Evolutionary conservation across 2,113 vertebrate genomes (phyloP).

Genomic region (Vulpes vulpes): DNA sequence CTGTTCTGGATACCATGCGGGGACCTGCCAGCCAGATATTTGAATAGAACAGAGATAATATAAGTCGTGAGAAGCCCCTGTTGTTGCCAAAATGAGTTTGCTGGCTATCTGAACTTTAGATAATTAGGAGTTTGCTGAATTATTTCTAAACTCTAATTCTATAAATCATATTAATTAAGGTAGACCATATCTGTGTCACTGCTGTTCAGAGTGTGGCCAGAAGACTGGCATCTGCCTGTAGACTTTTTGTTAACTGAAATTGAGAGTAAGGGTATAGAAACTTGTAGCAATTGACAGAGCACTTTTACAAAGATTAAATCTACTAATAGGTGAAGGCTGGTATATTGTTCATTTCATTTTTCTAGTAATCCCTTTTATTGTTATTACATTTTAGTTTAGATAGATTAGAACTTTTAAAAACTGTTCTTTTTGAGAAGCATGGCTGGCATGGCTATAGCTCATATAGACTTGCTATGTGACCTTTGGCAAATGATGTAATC

Average conservation of each 20-base stretch:
- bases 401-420: background rate
- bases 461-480: background rate
- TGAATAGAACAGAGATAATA: background rate
- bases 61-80: background rate
- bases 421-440: background rate
- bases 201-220: background rate
- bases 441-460: no score
- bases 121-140: background rate
- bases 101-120: background rate
- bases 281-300: background rate
- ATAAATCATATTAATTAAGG: background rate
- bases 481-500: background rate
- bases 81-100: background rate
- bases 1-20: background rate
- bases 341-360: background rate
- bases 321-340: background rate
- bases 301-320: background rate
- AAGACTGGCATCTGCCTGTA: background rate
- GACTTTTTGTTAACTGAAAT: background rate
- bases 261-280: slow-evolving; percentile 3
- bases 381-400: background rate
- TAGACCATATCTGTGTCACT: background rate
- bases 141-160: background rate
- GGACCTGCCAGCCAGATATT: background rate
- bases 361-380: background rate